A percentile compares a stretch with the other conserved stretches of the same genome.
phyloP scores from a whole-genome alignment of 1,140 invertebrate species.

The Caenorhabditis brenneri region DNA sequence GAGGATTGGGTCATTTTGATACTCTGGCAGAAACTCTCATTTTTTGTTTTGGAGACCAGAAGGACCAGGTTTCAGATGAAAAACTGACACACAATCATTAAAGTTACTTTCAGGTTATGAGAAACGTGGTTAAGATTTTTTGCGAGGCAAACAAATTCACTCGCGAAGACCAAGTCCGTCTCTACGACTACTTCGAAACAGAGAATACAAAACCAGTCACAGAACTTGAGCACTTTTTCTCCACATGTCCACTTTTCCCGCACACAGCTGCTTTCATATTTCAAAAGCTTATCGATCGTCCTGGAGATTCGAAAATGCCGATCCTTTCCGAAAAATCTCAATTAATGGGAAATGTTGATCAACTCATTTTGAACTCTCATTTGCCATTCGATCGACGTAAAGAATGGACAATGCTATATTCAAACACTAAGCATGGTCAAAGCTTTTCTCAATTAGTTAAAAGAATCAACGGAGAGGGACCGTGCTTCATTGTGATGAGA shows the following conservation, averaged over 20 bases:
- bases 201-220: not conserved
- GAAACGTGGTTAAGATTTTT: not conserved
- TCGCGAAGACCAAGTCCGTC: not conserved
- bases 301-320: not conserved
- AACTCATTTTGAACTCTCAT: constrained; percentile 67
- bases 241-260: not conserved
- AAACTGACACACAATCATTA: not conserved
- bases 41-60: not conserved
- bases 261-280: not conserved
- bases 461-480: constrained; percentile 68
- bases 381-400: constrained; percentile 65
- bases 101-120: not conserved
- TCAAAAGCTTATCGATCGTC: not conserved
- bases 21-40: not conserved
- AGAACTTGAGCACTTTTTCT: not conserved
- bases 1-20: not conserved
- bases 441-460: constrained; percentile 71
- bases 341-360: not conserved
- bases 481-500: constrained; percentile 72
- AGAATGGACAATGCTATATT: constrained; percentile 72
- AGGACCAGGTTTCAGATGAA: not conserved
- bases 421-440: constrained; percentile 65
- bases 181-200: not conserved
- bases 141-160: constrained; percentile 11
- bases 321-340: not conserved